A percentile compares a stretch with the other conserved stretches of the same genome.
Conservation (phyloP, 2,113 vertebrate species). For the Arizona elegans region DNA sequence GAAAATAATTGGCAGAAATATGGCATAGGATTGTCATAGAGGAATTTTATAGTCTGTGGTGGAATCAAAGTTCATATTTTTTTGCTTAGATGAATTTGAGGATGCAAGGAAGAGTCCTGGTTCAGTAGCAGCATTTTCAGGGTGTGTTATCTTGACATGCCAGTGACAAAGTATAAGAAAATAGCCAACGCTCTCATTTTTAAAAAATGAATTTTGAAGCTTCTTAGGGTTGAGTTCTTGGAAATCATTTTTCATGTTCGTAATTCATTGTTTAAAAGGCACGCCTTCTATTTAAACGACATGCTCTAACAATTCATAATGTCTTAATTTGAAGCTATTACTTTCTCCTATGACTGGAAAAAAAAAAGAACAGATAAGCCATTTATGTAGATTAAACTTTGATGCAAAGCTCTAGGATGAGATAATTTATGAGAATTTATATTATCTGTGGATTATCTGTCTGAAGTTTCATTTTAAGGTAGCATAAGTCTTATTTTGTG, state of each 20-base stretch:
- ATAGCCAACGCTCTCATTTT: slow-evolving; percentile 47
- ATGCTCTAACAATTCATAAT: slow-evolving; percentile 70
- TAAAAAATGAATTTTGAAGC: slow-evolving; percentile 61
- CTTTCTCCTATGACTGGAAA: slow-evolving; percentile 70
- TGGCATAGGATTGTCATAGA: not conserved
- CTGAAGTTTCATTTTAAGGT: slow-evolving; percentile 60
- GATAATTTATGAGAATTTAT: slow-evolving; percentile 44
- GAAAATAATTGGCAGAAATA: not conserved
- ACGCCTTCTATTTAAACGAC: slow-evolving; percentile 58
- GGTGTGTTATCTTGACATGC: slow-evolving; percentile 65
- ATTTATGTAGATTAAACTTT: slow-evolving; percentile 59
- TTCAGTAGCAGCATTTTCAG: slow-evolving; percentile 41
- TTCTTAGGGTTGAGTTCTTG: slow-evolving; percentile 50
- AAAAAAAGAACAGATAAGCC: slow-evolving; percentile 66
- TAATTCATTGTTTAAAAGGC: slow-evolving; percentile 20
- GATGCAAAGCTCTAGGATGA: slow-evolving; percentile 54
- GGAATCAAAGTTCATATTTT: not conserved
- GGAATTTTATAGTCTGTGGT: not conserved
- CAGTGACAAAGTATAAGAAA: slow-evolving; percentile 67
- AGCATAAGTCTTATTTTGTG: slow-evolving; percentile 41
- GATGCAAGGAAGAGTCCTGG: not conserved
- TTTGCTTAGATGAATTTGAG: not conserved
- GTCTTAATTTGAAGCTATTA: slow-evolving; percentile 73
- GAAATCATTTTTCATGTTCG: slow-evolving; percentile 70
- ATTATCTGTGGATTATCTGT: slow-evolving; percentile 45